Evolutionary conservation across 1,140 invertebrate species (phyloP).

Genomic region (Rhopalosiphum padi): DNA sequence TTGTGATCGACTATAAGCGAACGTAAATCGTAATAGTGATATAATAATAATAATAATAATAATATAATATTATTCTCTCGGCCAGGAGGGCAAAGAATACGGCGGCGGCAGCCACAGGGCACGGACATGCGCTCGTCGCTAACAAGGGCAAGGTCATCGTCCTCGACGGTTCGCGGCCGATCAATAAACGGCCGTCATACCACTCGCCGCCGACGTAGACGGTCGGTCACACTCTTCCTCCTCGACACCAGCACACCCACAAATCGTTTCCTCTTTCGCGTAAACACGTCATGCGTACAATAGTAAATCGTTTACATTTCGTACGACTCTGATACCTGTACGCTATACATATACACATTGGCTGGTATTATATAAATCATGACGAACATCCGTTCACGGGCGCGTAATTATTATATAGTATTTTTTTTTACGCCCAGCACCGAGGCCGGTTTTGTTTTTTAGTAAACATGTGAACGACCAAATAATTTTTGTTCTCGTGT

Average conservation of each 20-base stretch:
- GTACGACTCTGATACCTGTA: neutral
- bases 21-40: neutral
- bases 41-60: neutral
- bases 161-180: conserved; percentile 38
- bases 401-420: neutral
- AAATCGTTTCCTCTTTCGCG: conserved; percentile 8
- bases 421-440: neutral
- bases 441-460: neutral
- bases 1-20: too few species aligned
- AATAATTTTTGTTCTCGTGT: neutral
- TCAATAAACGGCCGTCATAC: conserved; percentile 29
- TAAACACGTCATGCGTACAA: conserved; percentile 13
- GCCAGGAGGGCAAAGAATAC: neutral
- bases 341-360: neutral
- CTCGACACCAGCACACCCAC: neutral
- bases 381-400: neutral
- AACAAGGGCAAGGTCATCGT: conserved; percentile 52
- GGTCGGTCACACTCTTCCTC: neutral
- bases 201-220: neutral
- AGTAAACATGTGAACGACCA: neutral
- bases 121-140: conserved; percentile 35
- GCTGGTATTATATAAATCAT: neutral
- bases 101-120: neutral
- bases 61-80: conserved; percentile 13
- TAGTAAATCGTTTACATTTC: neutral